Percentiles rank a stretch among this genome's conserved stretches.
Evolutionary conservation across 2,888 invertebrate species (phyloP).

Genomic region (Blastobasis adustella): DNA sequence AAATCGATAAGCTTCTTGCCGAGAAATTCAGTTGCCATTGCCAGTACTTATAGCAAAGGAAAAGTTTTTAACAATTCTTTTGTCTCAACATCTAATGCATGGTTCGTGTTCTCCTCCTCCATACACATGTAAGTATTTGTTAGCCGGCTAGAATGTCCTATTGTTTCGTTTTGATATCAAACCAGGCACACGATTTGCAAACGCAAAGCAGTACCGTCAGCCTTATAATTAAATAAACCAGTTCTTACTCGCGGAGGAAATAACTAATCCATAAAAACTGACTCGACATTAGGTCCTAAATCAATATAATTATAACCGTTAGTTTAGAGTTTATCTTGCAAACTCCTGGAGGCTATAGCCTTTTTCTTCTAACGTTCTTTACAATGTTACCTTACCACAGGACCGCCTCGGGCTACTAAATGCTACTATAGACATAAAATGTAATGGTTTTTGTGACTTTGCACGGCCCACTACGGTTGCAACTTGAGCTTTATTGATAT

Average conservation of each 20-base stretch:
- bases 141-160: conserved; percentile 2
- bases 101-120: conserved; percentile 22
- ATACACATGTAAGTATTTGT: conserved; percentile 34
- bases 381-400: conserved; percentile 61
- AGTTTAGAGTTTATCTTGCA: conserved; percentile 38
- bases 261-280: conserved; percentile 39
- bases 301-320: conserved; percentile 46
- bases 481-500: conserved; percentile 24
- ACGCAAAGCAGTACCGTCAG: background rate
- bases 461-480: conserved; percentile 18
- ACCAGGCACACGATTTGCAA: background rate
- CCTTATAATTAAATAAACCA: conserved; percentile 13
- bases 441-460: conserved; percentile 55
- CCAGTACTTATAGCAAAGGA: background rate
- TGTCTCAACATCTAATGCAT: conserved; percentile 24
- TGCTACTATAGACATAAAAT: conserved; percentile 65
- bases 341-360: conserved; percentile 41
- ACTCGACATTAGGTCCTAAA: conserved; percentile 38
- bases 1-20: background rate
- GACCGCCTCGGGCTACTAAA: conserved; percentile 63
- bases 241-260: conserved; percentile 18
- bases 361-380: conserved; percentile 48
- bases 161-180: background rate
- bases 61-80: background rate
- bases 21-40: background rate